Evolutionary conservation across 2,888 invertebrate genomes (phyloP).

Genomic region (Drosophila parthenogenetica): DNA sequence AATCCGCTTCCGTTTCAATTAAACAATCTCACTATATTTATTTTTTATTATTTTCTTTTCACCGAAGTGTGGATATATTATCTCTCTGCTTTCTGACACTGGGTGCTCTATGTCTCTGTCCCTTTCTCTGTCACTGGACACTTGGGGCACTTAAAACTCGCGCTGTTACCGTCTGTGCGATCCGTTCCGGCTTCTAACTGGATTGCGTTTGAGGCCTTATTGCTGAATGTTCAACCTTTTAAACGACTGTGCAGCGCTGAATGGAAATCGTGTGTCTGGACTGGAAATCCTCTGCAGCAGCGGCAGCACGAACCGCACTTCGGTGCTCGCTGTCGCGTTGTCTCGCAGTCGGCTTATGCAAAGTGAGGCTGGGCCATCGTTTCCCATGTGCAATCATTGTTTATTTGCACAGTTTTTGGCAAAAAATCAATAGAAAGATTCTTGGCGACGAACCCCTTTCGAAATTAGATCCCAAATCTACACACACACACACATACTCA

Average conservation of each 20-base stretch:
- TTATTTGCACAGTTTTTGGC: constrained; percentile 53
- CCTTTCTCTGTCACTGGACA: constrained; percentile 19
- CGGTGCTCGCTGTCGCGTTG: background rate
- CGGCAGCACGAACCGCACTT: background rate
- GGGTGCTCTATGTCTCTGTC: background rate
- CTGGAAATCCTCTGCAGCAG: constrained; percentile 36
- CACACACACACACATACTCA: background rate
- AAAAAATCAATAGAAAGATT: constrained; percentile 37
- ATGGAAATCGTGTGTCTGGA: constrained; percentile 65
- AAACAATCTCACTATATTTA: constrained; percentile 1
- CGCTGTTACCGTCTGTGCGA: constrained; percentile 48
- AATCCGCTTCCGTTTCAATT: background rate
- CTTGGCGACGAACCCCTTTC: constrained; percentile 14
- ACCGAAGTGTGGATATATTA: constrained; percentile 13
- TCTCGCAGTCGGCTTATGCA: constrained; percentile 36
- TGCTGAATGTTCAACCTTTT: constrained; percentile 73
- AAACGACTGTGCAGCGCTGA: constrained; percentile 75
- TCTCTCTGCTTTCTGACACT: constrained; percentile 12
- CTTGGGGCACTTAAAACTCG: constrained; percentile 16
- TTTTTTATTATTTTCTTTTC: constrained; percentile 4
- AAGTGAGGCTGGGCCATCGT: constrained; percentile 44
- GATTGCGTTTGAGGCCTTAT: constrained; percentile 72
- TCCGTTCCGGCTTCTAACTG: constrained; percentile 76
- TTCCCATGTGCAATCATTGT: constrained; percentile 52
- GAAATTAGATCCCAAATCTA: constrained; percentile 21